Conservation (phyloP, 1,140 invertebrate species). For the Drosophila insularis region DNA sequence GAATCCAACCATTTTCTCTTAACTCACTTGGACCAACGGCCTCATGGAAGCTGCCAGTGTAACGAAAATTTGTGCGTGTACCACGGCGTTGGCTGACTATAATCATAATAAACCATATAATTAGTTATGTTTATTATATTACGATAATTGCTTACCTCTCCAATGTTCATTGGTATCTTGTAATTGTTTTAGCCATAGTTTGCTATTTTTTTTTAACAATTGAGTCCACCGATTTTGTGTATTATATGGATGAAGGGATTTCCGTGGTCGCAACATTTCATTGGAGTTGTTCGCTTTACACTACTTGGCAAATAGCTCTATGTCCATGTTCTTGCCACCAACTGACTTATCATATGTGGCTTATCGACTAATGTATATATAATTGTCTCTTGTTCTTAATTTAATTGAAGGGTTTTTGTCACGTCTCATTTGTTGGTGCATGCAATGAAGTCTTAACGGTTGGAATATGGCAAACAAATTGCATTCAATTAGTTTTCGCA, state of each 20-base stretch:
- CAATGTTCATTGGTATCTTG: not conserved
- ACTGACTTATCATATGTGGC: not conserved
- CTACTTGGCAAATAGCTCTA: not conserved
- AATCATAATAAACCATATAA: not conserved
- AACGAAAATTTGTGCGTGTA: conserved; percentile 29
- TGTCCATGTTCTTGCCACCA: not conserved
- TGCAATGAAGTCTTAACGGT: not conserved
- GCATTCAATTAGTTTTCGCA: not conserved
- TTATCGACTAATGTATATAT: not conserved
- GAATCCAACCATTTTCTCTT: not conserved
- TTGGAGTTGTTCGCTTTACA: not conserved
- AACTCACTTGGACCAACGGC: conserved; percentile 62
- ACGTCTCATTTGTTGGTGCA: not conserved
- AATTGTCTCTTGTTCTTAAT: not conserved
- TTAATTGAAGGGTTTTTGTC: not conserved
- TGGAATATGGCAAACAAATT: not conserved
- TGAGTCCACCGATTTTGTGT: not conserved
- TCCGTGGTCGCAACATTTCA: conserved; percentile 8
- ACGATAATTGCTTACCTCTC: not conserved
- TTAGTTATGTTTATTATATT: not conserved
- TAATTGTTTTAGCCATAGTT: not conserved
- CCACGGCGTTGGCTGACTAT: conserved; percentile 25
- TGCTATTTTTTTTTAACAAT: not conserved
- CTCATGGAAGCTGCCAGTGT: conserved; percentile 69
- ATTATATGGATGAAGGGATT: not conserved